Conservation (phyloP, 2,113 vertebrate species). For the Erythrolamprus reginae region DNA sequence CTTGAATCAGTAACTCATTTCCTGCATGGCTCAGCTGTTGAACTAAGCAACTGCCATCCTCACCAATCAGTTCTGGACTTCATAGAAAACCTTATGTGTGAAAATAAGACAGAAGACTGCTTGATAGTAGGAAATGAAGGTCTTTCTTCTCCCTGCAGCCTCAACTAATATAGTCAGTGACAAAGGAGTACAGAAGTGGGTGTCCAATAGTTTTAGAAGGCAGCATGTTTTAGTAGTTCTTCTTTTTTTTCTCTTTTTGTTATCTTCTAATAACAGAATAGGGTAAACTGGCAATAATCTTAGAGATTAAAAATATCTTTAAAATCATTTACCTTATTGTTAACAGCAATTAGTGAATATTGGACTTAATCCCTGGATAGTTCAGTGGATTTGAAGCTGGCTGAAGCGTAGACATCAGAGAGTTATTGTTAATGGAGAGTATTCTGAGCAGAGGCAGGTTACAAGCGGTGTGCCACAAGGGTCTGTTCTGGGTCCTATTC, state of each 20-base stretch:
- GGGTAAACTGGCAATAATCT: neutral
- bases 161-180: neutral
- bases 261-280: neutral
- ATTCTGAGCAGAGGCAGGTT: too few species aligned
- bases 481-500: too few species aligned
- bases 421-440: too few species aligned
- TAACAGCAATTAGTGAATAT: too few species aligned
- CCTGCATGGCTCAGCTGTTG: accelerated
- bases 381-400: too few species aligned
- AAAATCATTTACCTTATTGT: neutral
- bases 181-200: neutral
- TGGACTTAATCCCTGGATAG: too few species aligned
- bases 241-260: neutral
- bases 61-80: neutral
- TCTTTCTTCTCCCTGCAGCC: neutral
- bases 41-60: neutral
- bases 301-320: neutral
- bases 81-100: neutral
- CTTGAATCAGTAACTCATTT: accelerated
- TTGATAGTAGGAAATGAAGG: neutral
- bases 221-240: neutral
- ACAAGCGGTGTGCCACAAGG: too few species aligned
- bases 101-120: neutral
- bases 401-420: too few species aligned
- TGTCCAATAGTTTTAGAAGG: neutral